Percentiles rank a stretch among this genome's conserved stretches.
Conservation (phyloP, 2,113 vertebrate species). For the Galeopterus variegatus region DNA sequence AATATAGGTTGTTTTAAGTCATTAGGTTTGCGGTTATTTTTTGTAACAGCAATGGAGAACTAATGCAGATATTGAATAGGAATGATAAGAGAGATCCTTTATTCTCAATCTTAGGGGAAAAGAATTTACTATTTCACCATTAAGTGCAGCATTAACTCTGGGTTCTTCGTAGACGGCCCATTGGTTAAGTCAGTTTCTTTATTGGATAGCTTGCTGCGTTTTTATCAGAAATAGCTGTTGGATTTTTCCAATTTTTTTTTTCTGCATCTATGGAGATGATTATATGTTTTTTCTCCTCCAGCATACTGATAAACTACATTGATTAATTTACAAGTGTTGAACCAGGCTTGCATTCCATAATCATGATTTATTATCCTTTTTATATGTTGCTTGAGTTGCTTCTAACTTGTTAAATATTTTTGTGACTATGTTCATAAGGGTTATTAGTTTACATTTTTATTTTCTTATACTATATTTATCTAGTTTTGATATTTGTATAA, state of each 20-base stretch:
- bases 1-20: fast-evolving
- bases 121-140: too few relatives aligned
- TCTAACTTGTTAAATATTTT: neutral
- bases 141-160: too few relatives aligned
- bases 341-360: neutral
- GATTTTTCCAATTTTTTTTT: neutral
- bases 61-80: neutral
- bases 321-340: neutral
- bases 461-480: neutral
- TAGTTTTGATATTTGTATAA: neutral
- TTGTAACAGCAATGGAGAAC: neutral
- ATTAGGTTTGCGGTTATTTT: neutral
- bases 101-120: neutral
- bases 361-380: neutral
- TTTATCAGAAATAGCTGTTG: neutral
- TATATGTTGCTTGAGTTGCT: neutral
- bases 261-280: neutral
- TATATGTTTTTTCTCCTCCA: neutral
- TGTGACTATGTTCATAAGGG: neutral
- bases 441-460: neutral
- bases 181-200: neutral
- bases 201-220: neutral
- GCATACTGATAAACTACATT: neutral
- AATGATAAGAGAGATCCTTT: neutral
- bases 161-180: neutral